Conservation (phyloP, 2,888 invertebrate species). For the Dusona sp. region DNA sequence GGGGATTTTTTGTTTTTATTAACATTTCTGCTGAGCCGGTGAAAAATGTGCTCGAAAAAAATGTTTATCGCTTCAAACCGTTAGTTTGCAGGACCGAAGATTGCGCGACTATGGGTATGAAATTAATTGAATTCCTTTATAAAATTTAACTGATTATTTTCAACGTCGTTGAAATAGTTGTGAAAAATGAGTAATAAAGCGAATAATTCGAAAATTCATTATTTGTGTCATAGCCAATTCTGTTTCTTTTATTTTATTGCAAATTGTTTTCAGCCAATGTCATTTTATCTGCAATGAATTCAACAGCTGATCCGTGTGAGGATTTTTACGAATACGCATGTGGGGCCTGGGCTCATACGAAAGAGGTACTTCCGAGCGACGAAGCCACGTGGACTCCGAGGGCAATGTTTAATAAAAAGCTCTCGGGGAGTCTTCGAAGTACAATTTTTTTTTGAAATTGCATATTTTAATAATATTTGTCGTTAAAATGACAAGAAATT, state of each 20-base stretch:
- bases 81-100: conserved; percentile 51
- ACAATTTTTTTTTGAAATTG: background rate
- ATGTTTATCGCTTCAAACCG: conserved; percentile 37
- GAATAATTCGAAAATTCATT: background rate
- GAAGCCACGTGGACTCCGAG: conserved; percentile 90
- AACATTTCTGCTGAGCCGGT: conserved; percentile 31
- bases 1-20: conserved; percentile 9
- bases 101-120: conserved; percentile 55
- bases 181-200: background rate
- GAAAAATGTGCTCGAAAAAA: conserved; percentile 39
- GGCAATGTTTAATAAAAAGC: conserved; percentile 39
- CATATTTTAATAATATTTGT: background rate
- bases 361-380: conserved; percentile 96
- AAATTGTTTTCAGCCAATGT: conserved; percentile 46
- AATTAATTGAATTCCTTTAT: background rate
- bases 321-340: conserved; percentile 92
- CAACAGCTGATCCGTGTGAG: conserved; percentile 90
- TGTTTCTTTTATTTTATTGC: background rate
- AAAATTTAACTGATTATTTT: background rate
- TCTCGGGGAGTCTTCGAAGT: conserved; percentile 63
- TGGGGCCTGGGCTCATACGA: conserved; percentile 92
- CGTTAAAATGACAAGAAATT: background rate
- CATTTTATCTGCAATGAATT: conserved; percentile 91
- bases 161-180: too few relatives aligned
- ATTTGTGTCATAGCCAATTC: background rate